These are phyloP conservation scores for Aphelocoma californica DNA, from an alignment of 2,797 vertebrate species.

Conservation along the genomic window DNA sequence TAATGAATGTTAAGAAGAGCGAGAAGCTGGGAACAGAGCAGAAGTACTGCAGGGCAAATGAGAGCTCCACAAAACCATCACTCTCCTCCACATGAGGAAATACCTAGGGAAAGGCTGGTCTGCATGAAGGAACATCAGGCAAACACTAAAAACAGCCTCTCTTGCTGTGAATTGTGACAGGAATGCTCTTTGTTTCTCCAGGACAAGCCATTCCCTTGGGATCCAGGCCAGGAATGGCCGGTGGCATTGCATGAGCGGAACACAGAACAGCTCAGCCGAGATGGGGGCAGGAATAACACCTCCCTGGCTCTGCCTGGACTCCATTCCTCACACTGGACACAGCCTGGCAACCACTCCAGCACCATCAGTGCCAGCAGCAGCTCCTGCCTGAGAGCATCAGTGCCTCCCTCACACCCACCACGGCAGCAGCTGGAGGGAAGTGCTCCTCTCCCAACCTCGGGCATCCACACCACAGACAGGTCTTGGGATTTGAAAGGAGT, in stretches of 20 bases:
- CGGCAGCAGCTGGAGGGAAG: accelerated
- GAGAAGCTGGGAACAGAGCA: slow-evolving; percentile 34
- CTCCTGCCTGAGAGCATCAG: not conserved
- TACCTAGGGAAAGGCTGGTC: not conserved
- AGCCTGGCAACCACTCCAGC: not conserved
- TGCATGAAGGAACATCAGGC: not conserved
- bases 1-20: slow-evolving; percentile 48
- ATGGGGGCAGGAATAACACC: accelerated
- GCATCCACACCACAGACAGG: not conserved
- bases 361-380: not conserved
- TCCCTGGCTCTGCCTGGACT: not conserved
- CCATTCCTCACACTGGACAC: not conserved
- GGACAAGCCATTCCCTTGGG: not conserved
- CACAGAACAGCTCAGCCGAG: not conserved
- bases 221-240: not conserved
- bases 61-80: not conserved
- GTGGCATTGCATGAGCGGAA: not conserved
- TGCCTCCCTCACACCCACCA: not conserved
- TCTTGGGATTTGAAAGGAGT: not conserved
- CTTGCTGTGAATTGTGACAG: not conserved
- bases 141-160: not conserved
- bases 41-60: slow-evolving; percentile 22
- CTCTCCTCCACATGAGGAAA: not conserved
- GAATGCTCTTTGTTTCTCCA: not conserved
- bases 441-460: not conserved